Evolutionary conservation across 2,888 invertebrate genomes (phyloP).

Genomic region (Philaethria dido): DNA sequence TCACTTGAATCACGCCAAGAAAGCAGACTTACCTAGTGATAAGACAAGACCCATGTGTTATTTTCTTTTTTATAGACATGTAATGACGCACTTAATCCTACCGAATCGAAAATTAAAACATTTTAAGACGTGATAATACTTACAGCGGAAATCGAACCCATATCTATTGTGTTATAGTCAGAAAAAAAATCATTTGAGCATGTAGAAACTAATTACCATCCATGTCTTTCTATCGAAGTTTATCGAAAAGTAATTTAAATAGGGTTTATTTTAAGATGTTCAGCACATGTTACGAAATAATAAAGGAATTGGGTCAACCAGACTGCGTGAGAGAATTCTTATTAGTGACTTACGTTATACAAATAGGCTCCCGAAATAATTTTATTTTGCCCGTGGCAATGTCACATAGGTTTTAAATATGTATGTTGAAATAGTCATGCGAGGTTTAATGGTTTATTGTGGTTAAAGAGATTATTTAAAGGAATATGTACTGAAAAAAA

Average conservation of each 20-base stretch:
- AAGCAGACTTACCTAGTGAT: not conserved
- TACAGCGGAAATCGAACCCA: no score
- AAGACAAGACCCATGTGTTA: not conserved
- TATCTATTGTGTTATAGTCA: no score
- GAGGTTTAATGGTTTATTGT: not conserved
- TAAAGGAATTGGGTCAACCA: slow-evolving; percentile 64
- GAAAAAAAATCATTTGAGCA: no score
- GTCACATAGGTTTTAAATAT: slow-evolving; percentile 14
- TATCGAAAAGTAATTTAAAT: slow-evolving; percentile 30
- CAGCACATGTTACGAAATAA: slow-evolving; percentile 62
- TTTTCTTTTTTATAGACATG: not conserved
- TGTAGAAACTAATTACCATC: slow-evolving; percentile 16
- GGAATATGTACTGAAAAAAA: no score
- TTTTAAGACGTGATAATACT: no score
- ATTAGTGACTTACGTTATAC: slow-evolving; percentile 45
- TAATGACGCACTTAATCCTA: no score
- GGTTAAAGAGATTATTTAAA: not conserved
- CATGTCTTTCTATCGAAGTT: slow-evolving; percentile 26
- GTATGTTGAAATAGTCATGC: not conserved
- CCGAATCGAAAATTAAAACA: no score
- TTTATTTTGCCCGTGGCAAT: slow-evolving; percentile 42
- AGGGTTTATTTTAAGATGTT: slow-evolving; percentile 39
- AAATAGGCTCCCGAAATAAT: slow-evolving; percentile 47
- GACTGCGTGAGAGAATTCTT: slow-evolving; percentile 62
- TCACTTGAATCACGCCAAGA: no score